Evolutionary conservation across 2,113 vertebrate genomes (phyloP), one percentile per base, ranked within the genome.

Genomic region (Zosterops pallidus): DNA sequence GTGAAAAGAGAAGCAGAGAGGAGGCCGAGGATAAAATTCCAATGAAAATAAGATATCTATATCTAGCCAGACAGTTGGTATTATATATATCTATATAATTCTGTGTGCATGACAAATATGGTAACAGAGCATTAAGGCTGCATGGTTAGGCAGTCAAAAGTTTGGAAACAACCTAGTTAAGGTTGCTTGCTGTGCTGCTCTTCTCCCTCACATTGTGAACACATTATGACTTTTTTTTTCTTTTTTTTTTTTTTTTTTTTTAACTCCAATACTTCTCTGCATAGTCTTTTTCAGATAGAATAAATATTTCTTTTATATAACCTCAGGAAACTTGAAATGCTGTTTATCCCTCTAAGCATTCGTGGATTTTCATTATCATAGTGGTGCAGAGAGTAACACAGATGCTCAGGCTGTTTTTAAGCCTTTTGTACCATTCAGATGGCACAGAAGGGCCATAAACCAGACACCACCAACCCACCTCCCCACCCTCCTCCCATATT

Each of bases 121-220:
- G 64, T 56, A 95, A 88, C 82, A 90, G 90, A 90, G 69, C 83
- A 86, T 83, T 91, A 83, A 74, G 60, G 70, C 44, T 93, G 85
- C 90, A 71, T 94, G 94, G 82, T 91, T 94, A 97, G 79, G 83
- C 88, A 93, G 75, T 56, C 55, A 88, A 50, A 97, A 95, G 75
- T 94, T 95, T 96, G 90, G 92, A 95, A 95, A 95, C 85, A 96
- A 24, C 28, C 64, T 91, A n/a, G 55, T 70, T 83, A 75, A 67
- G 75, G 71, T 83, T 92, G 29, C 42, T 94, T 19, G 39, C 82
- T 76, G 50, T 83, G 87, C 50, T 88, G 59, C 47, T 95, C 85
- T 88, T 55, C 71, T 92, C 78, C 14, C 49, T 96, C 65, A 89
- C 74, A 70, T 77, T 82, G 70, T 71, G 63, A 95, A 85, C 41